Base-by-base conservation (phyloP, 2,797 vertebrate species). In the Lutjanus argentimaculatus region DNA sequence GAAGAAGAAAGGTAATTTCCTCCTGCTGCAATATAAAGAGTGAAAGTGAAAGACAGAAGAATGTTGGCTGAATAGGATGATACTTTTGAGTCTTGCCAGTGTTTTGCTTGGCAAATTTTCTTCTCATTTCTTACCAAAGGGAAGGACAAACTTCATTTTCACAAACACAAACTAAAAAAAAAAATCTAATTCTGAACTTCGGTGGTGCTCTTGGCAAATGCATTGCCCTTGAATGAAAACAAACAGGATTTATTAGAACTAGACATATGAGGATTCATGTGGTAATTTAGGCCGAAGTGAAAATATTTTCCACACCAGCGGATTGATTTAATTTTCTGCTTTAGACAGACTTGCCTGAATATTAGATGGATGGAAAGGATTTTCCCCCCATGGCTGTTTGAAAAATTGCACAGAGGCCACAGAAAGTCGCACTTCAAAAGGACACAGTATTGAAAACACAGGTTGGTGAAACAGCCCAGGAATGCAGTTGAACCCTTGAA, bases 401-500 rank as follows among this genome's bases (percentile, higher is more conserved):
- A 69, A 71, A 68, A 76, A 21, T 12, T 11, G 52, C 58, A 42
- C 45, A 52, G 3, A 30, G 53, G 48, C 67, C 65, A 69, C 56
- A 69, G 22, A 64, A 78, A 79, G 81, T 75, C 6, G 1, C 51
- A 49, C 85, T 78, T 88, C 67, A 89, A 83, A 87, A 80, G 72
- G 62, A 84, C 67, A 46, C 74, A 13, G 77, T 72, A 82, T 81
- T 90, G 71, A 79, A 91, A 88, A 75, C 78, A 70, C 73, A 51
- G 79, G 82, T 80, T 79, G 2, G 74, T 22, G 56, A 78, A 80
- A 65, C 12, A 22, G 75, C 49, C 21, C 72, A 83, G 85, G 88
- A 92, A 90, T 90, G 82, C 82, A 65, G 70, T 8, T 65, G 68
- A 86, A 92, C 72, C 79, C 82, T 75, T 71, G 74, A 90, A 92